Conservation (phyloP, 2,797 vertebrate genomes). For the Cyprinella venusta region DNA sequence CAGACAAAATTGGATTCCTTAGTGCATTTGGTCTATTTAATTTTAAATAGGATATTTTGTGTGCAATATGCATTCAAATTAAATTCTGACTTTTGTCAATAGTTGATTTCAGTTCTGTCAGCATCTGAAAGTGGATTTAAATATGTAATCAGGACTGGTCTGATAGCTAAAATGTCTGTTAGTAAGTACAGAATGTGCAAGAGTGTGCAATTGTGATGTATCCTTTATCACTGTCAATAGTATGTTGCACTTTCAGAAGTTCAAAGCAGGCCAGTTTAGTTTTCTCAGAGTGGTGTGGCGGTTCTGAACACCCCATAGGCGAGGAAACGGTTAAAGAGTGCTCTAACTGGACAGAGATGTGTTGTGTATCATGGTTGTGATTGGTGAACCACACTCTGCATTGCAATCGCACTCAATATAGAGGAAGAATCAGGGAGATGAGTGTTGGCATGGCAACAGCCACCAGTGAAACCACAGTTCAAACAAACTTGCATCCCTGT, state of each 20-base stretch:
- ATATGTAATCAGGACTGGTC: neutral
- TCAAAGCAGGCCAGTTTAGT: neutral
- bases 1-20: neutral
- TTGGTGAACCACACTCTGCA: slow-evolving; percentile 66
- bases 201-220: neutral
- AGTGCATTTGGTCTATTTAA: neutral
- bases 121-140: neutral
- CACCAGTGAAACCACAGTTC: slow-evolving; percentile 71
- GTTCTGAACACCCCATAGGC: neutral
- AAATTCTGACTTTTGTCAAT: neutral
- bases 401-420: slow-evolving; percentile 68
- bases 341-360: slow-evolving; percentile 28
- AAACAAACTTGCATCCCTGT: slow-evolving; percentile 68
- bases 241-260: neutral
- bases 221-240: neutral
- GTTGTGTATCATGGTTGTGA: slow-evolving; percentile 54
- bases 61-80: neutral
- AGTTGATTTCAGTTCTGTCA: neutral
- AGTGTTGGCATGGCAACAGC: slow-evolving; percentile 77
- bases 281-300: neutral
- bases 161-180: neutral
- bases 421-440: slow-evolving; percentile 56
- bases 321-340: slow-evolving; percentile 8
- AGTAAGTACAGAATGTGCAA: neutral
- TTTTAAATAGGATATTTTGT: neutral